These are phyloP conservation scores for Gavialis gangeticus DNA, from an alignment of 2,113 vertebrate genomes.

Conservation along the genomic window DNA sequence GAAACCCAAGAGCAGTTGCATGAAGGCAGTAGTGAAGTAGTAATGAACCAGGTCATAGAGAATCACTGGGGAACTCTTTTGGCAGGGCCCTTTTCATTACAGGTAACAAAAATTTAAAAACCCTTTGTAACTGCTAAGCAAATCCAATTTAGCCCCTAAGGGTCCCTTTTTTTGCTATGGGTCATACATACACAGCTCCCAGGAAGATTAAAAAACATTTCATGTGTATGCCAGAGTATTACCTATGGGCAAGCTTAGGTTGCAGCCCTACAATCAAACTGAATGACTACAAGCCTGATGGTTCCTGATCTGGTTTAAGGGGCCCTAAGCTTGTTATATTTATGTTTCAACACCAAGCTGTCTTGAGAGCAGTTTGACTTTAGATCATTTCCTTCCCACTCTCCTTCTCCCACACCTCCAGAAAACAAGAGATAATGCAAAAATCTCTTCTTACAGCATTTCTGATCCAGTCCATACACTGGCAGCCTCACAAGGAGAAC, in stretches of 20 bases:
- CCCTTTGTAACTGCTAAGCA: neutral
- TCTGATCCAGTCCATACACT: neutral
- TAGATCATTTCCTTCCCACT: neutral
- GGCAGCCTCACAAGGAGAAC: neutral
- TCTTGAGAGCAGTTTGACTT: neutral
- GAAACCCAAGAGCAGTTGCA: neutral
- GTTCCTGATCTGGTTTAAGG: neutral
- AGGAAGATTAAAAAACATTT: neutral
- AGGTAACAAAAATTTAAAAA: neutral
- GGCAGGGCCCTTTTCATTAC: too few relatives aligned
- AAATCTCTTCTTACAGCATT: neutral
- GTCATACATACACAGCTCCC: too few relatives aligned
- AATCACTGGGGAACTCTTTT: neutral
- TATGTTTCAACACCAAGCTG: neutral
- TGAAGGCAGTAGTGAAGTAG: neutral
- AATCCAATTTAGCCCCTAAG: neutral
- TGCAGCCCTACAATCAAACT: neutral
- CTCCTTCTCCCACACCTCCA: neutral
- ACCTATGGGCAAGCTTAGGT: neutral
- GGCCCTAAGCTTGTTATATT: neutral
- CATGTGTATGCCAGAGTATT: neutral
- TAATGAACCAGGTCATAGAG: neutral
- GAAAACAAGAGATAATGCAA: neutral
- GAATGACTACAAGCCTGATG: neutral
- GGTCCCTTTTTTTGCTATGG: neutral